Percentiles rank a stretch among this genome's conserved stretches.
phyloP scores from a whole-genome alignment of 2,888 invertebrate species.

The Mythimna lalbum region DNA sequence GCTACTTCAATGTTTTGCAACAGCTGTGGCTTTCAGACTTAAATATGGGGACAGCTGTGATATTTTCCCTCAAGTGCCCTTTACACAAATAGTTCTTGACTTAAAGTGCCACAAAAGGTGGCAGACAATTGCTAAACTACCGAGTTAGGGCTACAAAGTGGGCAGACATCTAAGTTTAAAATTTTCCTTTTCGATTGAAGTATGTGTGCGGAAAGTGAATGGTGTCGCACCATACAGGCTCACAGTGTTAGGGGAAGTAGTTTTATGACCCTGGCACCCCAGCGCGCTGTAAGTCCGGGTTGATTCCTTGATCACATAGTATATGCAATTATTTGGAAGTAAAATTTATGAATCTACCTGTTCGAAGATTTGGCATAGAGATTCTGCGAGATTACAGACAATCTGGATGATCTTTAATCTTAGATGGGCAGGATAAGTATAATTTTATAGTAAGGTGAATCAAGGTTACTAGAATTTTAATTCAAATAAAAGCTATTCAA shows the following conservation, averaged over 20 bases:
- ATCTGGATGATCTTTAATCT: too few relatives aligned
- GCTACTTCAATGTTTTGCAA: slow-evolving; percentile 28
- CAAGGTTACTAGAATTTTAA: too few relatives aligned
- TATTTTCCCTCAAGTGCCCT: slow-evolving; percentile 25
- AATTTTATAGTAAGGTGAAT: too few relatives aligned
- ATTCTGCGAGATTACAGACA: background rate
- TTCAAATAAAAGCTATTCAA: too few relatives aligned
- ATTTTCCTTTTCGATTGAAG: slow-evolving; percentile 51
- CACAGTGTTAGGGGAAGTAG: slow-evolving; percentile 84
- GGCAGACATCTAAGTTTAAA: slow-evolving; percentile 44
- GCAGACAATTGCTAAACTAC: slow-evolving; percentile 29
- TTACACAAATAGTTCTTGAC: slow-evolving; percentile 27
- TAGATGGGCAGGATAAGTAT: too few relatives aligned
- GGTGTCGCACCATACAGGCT: slow-evolving; percentile 74
- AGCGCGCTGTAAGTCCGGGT: slow-evolving; percentile 83
- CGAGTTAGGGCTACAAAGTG: slow-evolving; percentile 32
- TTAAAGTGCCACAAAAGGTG: slow-evolving; percentile 22
- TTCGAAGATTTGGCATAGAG: background rate
- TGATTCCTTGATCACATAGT: slow-evolving; percentile 84
- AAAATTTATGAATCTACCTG: slow-evolving; percentile 1
- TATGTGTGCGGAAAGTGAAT: slow-evolving; percentile 72
- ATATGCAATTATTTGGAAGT: slow-evolving; percentile 50
- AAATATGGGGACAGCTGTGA: slow-evolving; percentile 5
- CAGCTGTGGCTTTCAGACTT: slow-evolving; percentile 42
- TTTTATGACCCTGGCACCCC: slow-evolving; percentile 88